Base-by-base conservation (phyloP, 2,888 invertebrate species). In the Adineta ricciae region DNA sequence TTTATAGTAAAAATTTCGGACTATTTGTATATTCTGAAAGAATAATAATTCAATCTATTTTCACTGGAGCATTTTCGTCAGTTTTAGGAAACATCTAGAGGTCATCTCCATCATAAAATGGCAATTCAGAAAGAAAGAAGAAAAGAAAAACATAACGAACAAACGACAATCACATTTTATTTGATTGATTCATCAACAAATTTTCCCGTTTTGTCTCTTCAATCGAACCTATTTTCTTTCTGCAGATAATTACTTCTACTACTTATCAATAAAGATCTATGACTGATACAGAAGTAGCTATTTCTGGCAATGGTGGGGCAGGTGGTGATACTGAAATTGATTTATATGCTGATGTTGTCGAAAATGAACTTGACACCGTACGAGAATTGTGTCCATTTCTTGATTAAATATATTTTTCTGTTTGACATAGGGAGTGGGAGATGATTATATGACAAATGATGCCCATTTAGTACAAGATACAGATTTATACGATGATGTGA, bases 331-430 rank as follows among this genome's bases (percentile, higher is more conserved):
- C 83, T 21, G 85, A 85, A 32, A 54, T 85, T 32, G 85, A 85
- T 52, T 41, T 85, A 56, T 85, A 85, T 38, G 85, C 85, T 36
- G 85, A 85, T 54, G 83, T 85, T 56, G 85, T 83, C n/a, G 72
- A 64, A 50, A 85, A 52, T 36, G 85, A 85, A n/a, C 83, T 85
- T 73, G 73, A 32, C 9, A 36, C 36, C 19, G 73, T 78, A 78
- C 1, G 73, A 41, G 41, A n/a, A 1, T 8, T 38, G 7, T 5
- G 11, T 46, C 5, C 46, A 46, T 46, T 46, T 46, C 11, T 11
- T 11, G 11, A 46, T 2, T 21, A 36, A 72, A 1, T 72, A 16
- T 2, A 16, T 36, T 21, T 36, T 36, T 19, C 36, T 14, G 1
- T 36, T 3, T 36, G 19, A 72, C 8, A 38, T 41, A 83, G 52